A percentile compares a stretch with the other conserved stretches of the same genome.
Evolutionary conservation across 2,113 vertebrate species (phyloP).

Genomic region (Lipotes vexillifer): DNA sequence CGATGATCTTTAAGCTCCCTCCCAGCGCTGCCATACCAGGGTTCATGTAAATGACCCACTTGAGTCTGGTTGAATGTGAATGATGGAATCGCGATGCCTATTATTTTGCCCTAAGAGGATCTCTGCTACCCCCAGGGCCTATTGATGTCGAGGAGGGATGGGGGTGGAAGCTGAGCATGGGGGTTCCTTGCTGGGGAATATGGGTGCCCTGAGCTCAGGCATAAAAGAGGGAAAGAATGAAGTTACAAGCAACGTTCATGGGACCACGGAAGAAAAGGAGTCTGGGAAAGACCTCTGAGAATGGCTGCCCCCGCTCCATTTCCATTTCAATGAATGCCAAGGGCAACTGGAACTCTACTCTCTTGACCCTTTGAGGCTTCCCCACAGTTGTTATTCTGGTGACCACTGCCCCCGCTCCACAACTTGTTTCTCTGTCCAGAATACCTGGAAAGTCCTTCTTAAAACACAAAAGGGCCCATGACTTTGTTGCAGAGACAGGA

Average conservation of each 20-base stretch:
- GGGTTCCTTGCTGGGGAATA: neutral
- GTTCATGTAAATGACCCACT: slow-evolving; percentile 32
- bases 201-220: neutral
- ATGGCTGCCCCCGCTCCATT: neutral
- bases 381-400: neutral
- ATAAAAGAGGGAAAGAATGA: slow-evolving; percentile 41
- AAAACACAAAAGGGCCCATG: slow-evolving; percentile 24
- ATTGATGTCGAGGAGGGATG: neutral
- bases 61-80: slow-evolving; percentile 17
- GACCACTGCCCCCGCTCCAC: neutral
- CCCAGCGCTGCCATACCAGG: neutral
- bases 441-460: slow-evolving; percentile 34
- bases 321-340: slow-evolving; percentile 55
- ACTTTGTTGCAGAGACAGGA: slow-evolving; percentile 24
- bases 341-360: neutral
- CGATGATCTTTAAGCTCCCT: neutral
- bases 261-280: slow-evolving; percentile 36
- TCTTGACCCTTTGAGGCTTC: slow-evolving; percentile 42
- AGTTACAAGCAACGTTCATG: neutral
- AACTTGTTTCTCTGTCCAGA: slow-evolving; percentile 15
- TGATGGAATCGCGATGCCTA: slow-evolving; percentile 18
- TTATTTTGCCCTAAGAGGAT: slow-evolving; percentile 40
- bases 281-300: slow-evolving; percentile 49
- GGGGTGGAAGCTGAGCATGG: neutral
- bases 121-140: neutral